Conservation (phyloP, 2,797 vertebrate species). For the Jordanella pulchra region DNA sequence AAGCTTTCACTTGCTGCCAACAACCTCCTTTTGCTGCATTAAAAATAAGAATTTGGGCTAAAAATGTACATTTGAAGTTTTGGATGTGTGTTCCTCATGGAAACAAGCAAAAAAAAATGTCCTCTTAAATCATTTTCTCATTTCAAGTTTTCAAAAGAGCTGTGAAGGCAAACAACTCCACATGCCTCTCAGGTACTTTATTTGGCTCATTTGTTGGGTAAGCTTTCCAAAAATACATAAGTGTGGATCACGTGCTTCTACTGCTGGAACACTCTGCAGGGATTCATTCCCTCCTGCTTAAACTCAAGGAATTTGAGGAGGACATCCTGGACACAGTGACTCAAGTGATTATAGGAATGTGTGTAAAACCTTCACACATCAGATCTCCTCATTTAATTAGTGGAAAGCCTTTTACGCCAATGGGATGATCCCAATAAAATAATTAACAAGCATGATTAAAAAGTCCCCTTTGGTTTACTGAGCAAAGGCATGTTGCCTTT, state of each 20-base stretch:
- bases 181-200: conserved; percentile 10
- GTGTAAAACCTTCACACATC: conserved; percentile 36
- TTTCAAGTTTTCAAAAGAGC: conserved; percentile 40
- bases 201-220: conserved; percentile 14
- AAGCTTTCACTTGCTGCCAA: conserved; percentile 40
- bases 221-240: conserved; percentile 24
- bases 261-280: conserved; percentile 24
- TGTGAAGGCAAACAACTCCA: conserved; percentile 32
- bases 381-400: conserved; percentile 52
- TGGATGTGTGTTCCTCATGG: conserved; percentile 7
- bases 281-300: conserved; percentile 15
- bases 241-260: neutral
- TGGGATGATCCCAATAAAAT: conserved; percentile 55
- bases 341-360: conserved; percentile 47
- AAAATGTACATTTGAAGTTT: conserved; percentile 39
- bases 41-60: conserved; percentile 52
- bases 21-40: conserved; percentile 33
- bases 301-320: conserved; percentile 29
- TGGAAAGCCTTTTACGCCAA: conserved; percentile 46
- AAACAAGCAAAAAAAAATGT: conserved; percentile 43
- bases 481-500: conserved; percentile 53
- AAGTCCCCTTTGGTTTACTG: conserved; percentile 63
- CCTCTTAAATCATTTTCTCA: conserved; percentile 37
- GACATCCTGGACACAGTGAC: conserved; percentile 49
- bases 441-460: conserved; percentile 56